These are phyloP conservation scores for Anniella stebbinsi DNA, from an alignment of 2,797 vertebrate genomes.

Conservation along the genomic window DNA sequence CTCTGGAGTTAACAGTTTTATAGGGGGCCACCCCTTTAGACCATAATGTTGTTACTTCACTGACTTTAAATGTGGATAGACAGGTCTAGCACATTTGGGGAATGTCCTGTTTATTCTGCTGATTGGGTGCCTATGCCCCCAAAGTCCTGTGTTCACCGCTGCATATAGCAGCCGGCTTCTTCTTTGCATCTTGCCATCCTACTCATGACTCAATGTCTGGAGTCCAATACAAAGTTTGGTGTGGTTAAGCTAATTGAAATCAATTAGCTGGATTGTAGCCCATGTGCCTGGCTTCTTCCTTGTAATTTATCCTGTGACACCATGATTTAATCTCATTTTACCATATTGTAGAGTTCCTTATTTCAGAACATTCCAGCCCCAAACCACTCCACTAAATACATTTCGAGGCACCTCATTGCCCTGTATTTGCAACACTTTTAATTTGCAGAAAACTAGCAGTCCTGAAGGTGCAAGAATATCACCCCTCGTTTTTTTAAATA, in stretches of 20 bases:
- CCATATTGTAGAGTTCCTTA: not conserved
- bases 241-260: not conserved
- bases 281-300: not conserved
- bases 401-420: not conserved
- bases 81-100: not conserved
- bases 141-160: too few relatives aligned
- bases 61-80: not conserved
- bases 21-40: not conserved
- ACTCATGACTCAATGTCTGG: not conserved
- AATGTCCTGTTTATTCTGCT: not conserved
- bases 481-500: conserved; percentile 5
- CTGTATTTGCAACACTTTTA: not conserved
- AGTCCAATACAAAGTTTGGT: not conserved
- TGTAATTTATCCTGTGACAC: not conserved
- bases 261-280: not conserved
- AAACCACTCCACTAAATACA: not conserved
- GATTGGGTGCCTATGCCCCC: not conserved
- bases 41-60: not conserved
- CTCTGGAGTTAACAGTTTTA: not conserved
- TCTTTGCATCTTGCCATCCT: not conserved
- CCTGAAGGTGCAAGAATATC: conserved; percentile 42
- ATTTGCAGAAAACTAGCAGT: not conserved
- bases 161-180: not conserved
- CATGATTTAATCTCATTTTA: not conserved
- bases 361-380: not conserved